Conservation (phyloP, 2,113 vertebrate genomes). For the Callochromis pleurospilus region DNA sequence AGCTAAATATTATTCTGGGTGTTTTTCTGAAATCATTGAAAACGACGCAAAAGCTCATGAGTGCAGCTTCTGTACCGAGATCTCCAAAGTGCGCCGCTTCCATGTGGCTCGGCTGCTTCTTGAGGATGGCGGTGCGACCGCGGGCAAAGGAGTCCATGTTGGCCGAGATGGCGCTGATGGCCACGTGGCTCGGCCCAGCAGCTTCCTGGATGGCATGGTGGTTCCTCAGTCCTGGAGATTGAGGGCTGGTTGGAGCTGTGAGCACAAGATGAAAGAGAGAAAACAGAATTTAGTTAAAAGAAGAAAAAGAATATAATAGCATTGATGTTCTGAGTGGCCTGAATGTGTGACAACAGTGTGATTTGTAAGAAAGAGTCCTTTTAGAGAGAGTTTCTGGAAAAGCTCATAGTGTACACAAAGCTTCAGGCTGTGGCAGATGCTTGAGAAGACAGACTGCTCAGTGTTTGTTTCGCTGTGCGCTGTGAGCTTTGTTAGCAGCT, state of each 20-base stretch:
- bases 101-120: conserved; percentile 96
- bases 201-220: conserved; percentile 92
- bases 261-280: conserved; percentile 29
- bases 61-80: conserved; percentile 75
- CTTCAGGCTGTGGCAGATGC: neutral
- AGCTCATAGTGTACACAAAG: neutral
- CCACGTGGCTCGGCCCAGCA: conserved; percentile 95
- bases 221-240: conserved; percentile 84
- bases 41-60: neutral
- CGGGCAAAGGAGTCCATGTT: conserved; percentile 98
- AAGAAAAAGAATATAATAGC: neutral
- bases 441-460: neutral
- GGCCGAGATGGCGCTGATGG: conserved; percentile 96
- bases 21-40: neutral
- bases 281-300: neutral
- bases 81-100: conserved; percentile 97
- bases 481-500: neutral
- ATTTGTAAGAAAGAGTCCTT: conserved; percentile 22
- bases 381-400: conserved; percentile 4
- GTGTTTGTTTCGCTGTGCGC: neutral
- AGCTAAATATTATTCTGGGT: neutral
- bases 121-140: conserved; percentile 92
- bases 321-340: neutral
- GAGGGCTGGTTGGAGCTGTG: conserved; percentile 61
- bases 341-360: neutral